Conservation (phyloP, 2,888 invertebrate genomes). For the Megalurothrips usitatus region DNA sequence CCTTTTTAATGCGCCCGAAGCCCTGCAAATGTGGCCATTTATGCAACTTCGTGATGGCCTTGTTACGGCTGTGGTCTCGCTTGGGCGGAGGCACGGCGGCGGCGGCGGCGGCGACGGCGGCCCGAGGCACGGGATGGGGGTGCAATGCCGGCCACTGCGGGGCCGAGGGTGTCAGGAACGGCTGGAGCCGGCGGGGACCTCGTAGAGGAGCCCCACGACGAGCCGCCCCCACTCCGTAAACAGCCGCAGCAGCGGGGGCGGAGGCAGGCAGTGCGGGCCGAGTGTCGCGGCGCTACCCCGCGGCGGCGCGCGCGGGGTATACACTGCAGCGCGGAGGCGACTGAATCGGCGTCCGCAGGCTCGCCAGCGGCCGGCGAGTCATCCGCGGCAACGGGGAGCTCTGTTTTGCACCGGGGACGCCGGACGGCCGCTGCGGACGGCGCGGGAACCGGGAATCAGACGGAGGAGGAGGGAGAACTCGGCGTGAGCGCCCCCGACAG, state of each 20-base stretch:
- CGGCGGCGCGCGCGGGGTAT: too few relatives aligned
- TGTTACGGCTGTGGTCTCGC: not conserved
- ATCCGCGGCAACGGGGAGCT: too few relatives aligned
- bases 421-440: too few relatives aligned
- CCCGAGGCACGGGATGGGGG: not conserved
- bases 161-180: not conserved
- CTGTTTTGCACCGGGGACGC: too few relatives aligned
- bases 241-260: not conserved
- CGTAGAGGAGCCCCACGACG: not conserved
- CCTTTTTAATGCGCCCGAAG: conserved; percentile 7
- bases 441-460: too few relatives aligned
- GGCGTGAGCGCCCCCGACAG: too few relatives aligned
- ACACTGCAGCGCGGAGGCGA: too few relatives aligned
- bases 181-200: too few relatives aligned
- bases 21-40: conserved; percentile 16
- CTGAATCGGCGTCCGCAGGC: too few relatives aligned
- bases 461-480: too few relatives aligned
- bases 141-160: not conserved
- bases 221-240: not conserved
- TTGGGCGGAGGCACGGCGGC: not conserved
- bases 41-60: conserved; percentile 24
- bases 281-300: too few relatives aligned
- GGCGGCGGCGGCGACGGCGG: not conserved
- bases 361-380: too few relatives aligned
- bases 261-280: not conserved